These are phyloP conservation scores for Ophioderma brevispina DNA, from an alignment of 35 echinoderm and acorn worm species.

Conservation along the genomic window DNA sequence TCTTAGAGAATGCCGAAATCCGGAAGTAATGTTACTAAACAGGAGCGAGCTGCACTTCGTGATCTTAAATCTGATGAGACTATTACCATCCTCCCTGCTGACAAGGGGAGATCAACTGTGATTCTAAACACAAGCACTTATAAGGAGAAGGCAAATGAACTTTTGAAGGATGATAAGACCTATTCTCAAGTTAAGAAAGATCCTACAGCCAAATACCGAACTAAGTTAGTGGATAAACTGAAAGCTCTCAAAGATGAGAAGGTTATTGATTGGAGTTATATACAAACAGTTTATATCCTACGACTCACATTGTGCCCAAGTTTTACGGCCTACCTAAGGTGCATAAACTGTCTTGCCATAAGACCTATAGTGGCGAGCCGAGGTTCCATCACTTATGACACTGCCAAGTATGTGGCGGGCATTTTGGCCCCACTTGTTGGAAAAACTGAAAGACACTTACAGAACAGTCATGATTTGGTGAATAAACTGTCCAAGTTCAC, in stretches of 20 bases:
- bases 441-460: neutral
- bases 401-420: slow-evolving; percentile 13
- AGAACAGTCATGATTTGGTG: slow-evolving; percentile 3
- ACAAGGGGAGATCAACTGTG: slow-evolving; percentile 42
- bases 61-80: neutral
- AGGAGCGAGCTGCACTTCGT: slow-evolving; percentile 7
- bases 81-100: slow-evolving; percentile 37
- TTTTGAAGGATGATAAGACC: slow-evolving; percentile 15
- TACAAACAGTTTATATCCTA: slow-evolving; percentile 33
- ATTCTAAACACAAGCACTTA: neutral
- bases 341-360: slow-evolving; percentile 8
- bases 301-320: neutral
- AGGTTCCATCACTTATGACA: slow-evolving; percentile 24
- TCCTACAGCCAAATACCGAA: slow-evolving; percentile 7
- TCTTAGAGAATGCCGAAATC: slow-evolving; percentile 23
- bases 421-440: slow-evolving; percentile 33
- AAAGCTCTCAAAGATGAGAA: slow-evolving; percentile 3
- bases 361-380: slow-evolving; percentile 26
- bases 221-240: slow-evolving; percentile 3
- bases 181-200: slow-evolving; percentile 20
- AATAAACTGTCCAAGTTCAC: neutral
- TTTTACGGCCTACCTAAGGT: slow-evolving; percentile 37
- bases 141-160: slow-evolving; percentile 14
- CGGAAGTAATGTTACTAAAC: neutral
- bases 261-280: neutral